These are phyloP conservation scores for Cerastis rubricosa DNA, from an alignment of 2,888 invertebrate species.

Conservation along the genomic window DNA sequence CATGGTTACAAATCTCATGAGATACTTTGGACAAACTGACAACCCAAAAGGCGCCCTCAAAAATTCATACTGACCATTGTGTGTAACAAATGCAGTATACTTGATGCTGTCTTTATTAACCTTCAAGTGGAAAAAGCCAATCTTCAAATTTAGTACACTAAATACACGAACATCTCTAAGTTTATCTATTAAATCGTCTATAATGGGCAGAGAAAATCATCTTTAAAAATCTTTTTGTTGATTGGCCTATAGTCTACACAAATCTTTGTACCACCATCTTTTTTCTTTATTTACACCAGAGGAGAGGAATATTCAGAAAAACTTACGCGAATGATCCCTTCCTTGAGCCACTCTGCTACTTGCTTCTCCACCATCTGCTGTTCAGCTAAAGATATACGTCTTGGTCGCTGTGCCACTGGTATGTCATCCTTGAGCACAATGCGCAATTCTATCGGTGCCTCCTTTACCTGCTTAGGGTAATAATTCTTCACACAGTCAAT, in stretches of 20 bases:
- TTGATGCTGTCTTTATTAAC: background rate
- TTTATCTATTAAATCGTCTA: background rate
- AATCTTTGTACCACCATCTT: background rate
- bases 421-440: no score
- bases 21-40: background rate
- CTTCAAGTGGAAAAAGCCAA: background rate
- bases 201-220: background rate
- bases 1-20: background rate
- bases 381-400: no score
- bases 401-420: no score
- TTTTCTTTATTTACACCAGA: slow-evolving; percentile 16
- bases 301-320: slow-evolving; percentile 20
- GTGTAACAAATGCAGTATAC: background rate
- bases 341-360: slow-evolving; percentile 7
- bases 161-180: background rate
- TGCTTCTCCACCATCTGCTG: slow-evolving; percentile 3
- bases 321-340: slow-evolving; percentile 15
- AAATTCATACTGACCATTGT: slow-evolving; percentile 1
- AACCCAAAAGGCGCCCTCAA: slow-evolving; percentile 5
- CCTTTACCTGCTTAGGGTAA: no score
- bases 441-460: no score
- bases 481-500: no score
- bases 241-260: background rate
- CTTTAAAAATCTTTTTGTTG: slow-evolving; percentile 1
- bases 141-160: background rate